Conservation (phyloP, 2,113 vertebrate species). For the Chaetops frenatus region DNA sequence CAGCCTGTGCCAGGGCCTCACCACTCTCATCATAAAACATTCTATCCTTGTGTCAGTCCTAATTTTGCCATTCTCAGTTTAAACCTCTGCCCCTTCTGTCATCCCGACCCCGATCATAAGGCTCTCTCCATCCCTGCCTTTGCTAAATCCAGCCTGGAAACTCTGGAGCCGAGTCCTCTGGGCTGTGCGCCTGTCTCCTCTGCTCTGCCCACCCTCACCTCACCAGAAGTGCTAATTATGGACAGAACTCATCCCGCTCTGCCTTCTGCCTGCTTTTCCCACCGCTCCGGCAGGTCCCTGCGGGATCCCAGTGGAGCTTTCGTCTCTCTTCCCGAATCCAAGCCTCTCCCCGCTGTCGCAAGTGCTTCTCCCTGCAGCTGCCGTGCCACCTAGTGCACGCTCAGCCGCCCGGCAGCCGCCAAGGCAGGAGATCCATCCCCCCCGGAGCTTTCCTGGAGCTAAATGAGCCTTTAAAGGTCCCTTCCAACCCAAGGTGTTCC, state of each 20-base stretch:
- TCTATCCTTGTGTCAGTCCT: not conserved
- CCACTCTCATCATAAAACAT: not conserved
- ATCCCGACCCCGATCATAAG: not conserved
- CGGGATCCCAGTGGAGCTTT: not conserved
- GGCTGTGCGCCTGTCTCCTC: rapidly evolving
- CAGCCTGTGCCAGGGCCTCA: not conserved
- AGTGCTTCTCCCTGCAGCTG: not conserved
- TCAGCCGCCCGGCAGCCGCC: not conserved
- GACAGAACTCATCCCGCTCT: not conserved
- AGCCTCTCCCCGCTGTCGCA: not conserved
- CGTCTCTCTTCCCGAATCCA: not conserved
- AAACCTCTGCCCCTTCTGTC: not conserved
- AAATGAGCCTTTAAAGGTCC: rapidly evolving
- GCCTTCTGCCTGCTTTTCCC: not conserved
- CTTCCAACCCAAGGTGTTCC: not conserved
- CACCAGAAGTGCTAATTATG: rapidly evolving
- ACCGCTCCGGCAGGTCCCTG: not conserved
- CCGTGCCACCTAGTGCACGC: not conserved
- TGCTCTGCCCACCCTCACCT: not conserved
- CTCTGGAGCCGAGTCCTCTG: rapidly evolving
- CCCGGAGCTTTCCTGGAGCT: not conserved
- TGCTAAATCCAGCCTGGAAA: not conserved
- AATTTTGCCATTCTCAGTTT: not conserved
- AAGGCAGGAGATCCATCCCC: rapidly evolving
- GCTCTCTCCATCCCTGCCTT: not conserved